A percentile compares a stretch with the other conserved stretches of the same genome.
Evolutionary conservation across 2,797 vertebrate species (phyloP).

Genomic region (Sebastes taczanowskii): DNA sequence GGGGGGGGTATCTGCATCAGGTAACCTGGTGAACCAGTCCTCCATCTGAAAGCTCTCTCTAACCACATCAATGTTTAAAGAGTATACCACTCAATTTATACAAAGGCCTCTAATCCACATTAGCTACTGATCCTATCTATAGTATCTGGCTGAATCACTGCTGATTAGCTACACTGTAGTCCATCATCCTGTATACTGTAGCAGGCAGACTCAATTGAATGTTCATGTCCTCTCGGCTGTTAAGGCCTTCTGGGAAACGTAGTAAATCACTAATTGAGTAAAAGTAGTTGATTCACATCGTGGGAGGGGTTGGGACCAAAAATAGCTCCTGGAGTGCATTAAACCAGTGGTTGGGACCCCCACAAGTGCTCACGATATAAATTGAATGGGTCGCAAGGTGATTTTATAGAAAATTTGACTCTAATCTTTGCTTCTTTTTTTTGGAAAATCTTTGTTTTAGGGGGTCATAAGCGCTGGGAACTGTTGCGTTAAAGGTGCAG

Average conservation of each 20-base stretch:
- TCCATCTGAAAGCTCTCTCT: neutral
- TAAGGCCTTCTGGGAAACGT: neutral
- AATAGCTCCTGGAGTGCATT: neutral
- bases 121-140: slow-evolving; percentile 35
- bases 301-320: neutral
- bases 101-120: slow-evolving; percentile 26
- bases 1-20: neutral
- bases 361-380: neutral
- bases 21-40: slow-evolving; percentile 15
- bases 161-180: neutral
- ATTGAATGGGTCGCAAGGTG: rapidly evolving
- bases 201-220: neutral
- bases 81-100: neutral
- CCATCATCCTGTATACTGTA: neutral
- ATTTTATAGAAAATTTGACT: too few species aligned
- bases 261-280: neutral
- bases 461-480: neutral
- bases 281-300: neutral
- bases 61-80: neutral
- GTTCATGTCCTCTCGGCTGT: neutral
- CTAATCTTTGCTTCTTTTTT: neutral
- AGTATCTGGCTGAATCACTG: slow-evolving; percentile 2
- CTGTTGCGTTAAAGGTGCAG: neutral
- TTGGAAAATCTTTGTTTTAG: too few species aligned
- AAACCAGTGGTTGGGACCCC: neutral